A percentile compares a stretch with the other conserved stretches of the same genome.
These are phyloP conservation scores for Fragum sueziense DNA, from an alignment of 2,888 invertebrate species.

Conservation along the genomic window DNA sequence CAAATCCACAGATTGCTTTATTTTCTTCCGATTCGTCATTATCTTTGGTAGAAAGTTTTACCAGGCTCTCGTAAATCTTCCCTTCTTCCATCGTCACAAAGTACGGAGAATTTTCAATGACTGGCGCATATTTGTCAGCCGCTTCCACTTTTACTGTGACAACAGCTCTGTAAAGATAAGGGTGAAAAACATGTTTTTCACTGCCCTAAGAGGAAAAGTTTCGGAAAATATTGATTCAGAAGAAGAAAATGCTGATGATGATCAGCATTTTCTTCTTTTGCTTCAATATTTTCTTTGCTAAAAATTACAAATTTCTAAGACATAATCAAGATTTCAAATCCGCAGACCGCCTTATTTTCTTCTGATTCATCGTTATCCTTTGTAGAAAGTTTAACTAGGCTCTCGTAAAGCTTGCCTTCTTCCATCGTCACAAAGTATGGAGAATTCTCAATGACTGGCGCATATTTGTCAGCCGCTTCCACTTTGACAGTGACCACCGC, in stretches of 20 bases:
- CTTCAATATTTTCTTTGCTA: too few species aligned
- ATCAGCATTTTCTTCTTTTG: too few species aligned
- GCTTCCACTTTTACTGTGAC: constrained; percentile 98
- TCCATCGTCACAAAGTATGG: constrained; percentile 95
- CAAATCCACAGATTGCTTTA: constrained; percentile 98
- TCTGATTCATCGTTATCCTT: constrained; percentile 95
- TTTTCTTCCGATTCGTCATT: constrained; percentile 94
- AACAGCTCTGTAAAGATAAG: constrained; percentile 90
- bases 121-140: constrained; percentile 95
- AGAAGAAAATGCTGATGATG: too few species aligned
- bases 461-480: constrained; percentile 96
- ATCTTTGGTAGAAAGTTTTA: constrained; percentile 95
- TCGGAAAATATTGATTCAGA: too few species aligned
- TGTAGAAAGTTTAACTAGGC: constrained; percentile 95
- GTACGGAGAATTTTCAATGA: constrained; percentile 95
- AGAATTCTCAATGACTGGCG: constrained; percentile 94
- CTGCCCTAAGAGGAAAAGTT: too few species aligned
- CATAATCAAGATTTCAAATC: constrained; percentile 97
- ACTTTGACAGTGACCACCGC: constrained; percentile 97
- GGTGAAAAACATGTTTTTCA: too few species aligned
- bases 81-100: constrained; percentile 95
- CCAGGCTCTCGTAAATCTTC: constrained; percentile 88
- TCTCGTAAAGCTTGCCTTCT: constrained; percentile 89
- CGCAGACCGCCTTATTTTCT: constrained; percentile 97
- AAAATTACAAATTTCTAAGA: too few species aligned